Base-by-base conservation (phyloP, 2,797 vertebrate species). In the Masticophis lateralis region DNA sequence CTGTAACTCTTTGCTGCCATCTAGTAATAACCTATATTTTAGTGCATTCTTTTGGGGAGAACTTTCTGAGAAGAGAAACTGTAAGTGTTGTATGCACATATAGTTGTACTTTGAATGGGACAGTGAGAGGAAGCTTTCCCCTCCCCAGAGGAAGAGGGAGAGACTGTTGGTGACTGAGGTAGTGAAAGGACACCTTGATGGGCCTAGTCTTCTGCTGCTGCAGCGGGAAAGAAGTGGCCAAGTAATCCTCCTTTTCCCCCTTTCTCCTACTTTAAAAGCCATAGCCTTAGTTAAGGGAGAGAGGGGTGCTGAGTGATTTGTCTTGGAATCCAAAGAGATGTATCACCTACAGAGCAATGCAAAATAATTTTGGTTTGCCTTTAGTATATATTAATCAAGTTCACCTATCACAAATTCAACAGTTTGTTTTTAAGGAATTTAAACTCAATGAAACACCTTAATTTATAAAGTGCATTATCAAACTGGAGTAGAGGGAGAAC, bases 401-500 rank as follows among this genome's bases (percentile, higher is more conserved):
- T 94, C 94, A 95, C 89, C 87, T 93, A 87, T 93, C 25, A 6
- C 47, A 90, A 86, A 9, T 53, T 47, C n/a, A 86, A 37, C 4
- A 55, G 22, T 55, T 57, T 74, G 20, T 51, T 59, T 4, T 92
- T 86, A 55, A 11, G 8, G 12, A 11, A 79, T 37, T 53, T 89
- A 28, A 79, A 74, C 61, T 63, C 59, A 83, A 59, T 53, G 32
- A 28, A 60, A 1, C 66, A 66, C 6, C 9, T 55, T 56, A 27
- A 74, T 3, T 12, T 69, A 25, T 59, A 92, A 22, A 83, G 79
- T 88, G 60, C 83, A 94, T 95, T 96, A 92, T 92, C 47, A 95
- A 57, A 93, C 89, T 10, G 27, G 12, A 86, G 69, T 55, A 47
- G 94, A 94, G 89, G 93, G 95, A 56, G 5, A 89, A 91, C 95